Evolutionary conservation across 2,888 invertebrate genomes (phyloP).

Genomic region (Prenolepis imparis): DNA sequence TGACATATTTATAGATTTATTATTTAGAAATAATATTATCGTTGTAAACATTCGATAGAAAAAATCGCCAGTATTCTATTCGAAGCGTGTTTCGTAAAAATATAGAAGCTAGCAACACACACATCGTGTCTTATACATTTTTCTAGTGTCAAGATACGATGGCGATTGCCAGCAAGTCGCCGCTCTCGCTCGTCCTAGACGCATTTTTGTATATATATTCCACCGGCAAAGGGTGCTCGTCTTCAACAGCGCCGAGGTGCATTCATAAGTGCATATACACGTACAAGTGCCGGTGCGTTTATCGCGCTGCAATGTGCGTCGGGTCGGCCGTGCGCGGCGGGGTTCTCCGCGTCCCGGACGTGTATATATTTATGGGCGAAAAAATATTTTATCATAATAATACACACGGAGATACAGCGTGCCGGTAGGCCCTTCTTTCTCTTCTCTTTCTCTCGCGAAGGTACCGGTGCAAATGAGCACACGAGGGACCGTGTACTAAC

Average conservation of each 20-base stretch:
- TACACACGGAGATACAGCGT: slow-evolving; percentile 75
- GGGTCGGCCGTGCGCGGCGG: slow-evolving; percentile 80
- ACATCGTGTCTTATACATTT: slow-evolving; percentile 17
- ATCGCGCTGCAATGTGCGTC: slow-evolving; percentile 78
- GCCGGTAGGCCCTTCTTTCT: slow-evolving; percentile 67
- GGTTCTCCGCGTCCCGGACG: slow-evolving; percentile 78
- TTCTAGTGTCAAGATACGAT: slow-evolving; percentile 21
- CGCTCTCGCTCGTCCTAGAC: slow-evolving; percentile 25
- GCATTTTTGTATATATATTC: slow-evolving; percentile 21
- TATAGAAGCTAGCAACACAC: slow-evolving; percentile 12
- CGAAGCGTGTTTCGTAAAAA: background rate
- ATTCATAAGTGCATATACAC: slow-evolving; percentile 61
- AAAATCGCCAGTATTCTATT: background rate
- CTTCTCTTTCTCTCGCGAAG: slow-evolving; percentile 48
- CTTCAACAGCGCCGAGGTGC: slow-evolving; percentile 51
- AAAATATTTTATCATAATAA: slow-evolving; percentile 84
- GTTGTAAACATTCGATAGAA: background rate
- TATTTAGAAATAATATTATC: slow-evolving; percentile 16
- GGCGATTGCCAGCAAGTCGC: slow-evolving; percentile 11
- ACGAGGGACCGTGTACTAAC: slow-evolving; percentile 56
- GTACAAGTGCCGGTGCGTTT: slow-evolving; percentile 71
- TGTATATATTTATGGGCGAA: slow-evolving; percentile 83
- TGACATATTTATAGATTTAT: slow-evolving; percentile 18
- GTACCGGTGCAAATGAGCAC: slow-evolving; percentile 76
- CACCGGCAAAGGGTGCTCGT: slow-evolving; percentile 36